These are phyloP conservation scores for Plebejus anna DNA, from an alignment of 2,888 invertebrate species.

Conservation along the genomic window DNA sequence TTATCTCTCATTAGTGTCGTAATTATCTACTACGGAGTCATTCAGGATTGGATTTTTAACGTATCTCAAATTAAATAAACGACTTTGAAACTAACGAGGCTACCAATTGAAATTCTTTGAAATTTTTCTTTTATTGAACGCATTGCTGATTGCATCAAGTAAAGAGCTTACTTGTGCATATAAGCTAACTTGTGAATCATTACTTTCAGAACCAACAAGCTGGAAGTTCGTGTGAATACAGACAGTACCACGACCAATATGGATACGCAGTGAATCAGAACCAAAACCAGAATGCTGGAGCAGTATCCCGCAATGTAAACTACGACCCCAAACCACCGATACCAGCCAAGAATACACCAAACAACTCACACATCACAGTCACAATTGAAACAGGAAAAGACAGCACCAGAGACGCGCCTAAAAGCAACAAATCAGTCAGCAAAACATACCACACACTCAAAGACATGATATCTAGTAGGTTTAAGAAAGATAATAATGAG, in stretches of 20 bases:
- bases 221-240: conserved; percentile 70
- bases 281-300: conserved; percentile 54
- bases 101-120: not conserved
- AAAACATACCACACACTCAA: conserved; percentile 91
- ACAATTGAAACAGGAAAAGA: conserved; percentile 82
- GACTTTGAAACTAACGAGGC: not conserved
- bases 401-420: conserved; percentile 76
- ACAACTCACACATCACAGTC: conserved; percentile 75
- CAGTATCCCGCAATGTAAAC: conserved; percentile 59
- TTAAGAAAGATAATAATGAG: conserved; percentile 82
- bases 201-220: conserved; percentile 73
- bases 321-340: conserved; percentile 72
- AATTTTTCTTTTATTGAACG: not conserved
- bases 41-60: not conserved
- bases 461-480: conserved; percentile 90
- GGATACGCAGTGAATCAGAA: conserved; percentile 69
- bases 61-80: not conserved
- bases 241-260: conserved; percentile 77
- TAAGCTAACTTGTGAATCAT: conserved; percentile 18
- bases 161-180: not conserved
- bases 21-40: not conserved
- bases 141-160: not conserved
- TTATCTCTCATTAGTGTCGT: not conserved
- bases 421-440: conserved; percentile 83
- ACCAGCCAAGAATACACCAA: conserved; percentile 73